Percentiles rank a stretch among this genome's conserved stretches.
Conservation (phyloP, 1,140 invertebrate species). For the Zaprionus davidi region DNA sequence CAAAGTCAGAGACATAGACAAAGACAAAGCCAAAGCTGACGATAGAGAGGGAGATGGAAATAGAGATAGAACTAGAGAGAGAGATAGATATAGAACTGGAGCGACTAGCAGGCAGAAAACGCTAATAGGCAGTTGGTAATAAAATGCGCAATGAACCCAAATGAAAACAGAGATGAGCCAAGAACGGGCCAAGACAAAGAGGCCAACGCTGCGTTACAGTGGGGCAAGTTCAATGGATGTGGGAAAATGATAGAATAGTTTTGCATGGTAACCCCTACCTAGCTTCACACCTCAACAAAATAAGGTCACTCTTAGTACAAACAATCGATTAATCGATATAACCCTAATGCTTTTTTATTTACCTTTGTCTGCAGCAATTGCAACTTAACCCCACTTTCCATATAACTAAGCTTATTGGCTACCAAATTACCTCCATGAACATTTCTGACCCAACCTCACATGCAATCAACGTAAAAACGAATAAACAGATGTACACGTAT, state of each 20-base stretch:
- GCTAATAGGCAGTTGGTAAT: conserved; percentile 33
- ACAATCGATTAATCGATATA: too few species aligned
- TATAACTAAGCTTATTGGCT: too few species aligned
- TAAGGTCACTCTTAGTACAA: too few species aligned
- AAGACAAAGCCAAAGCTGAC: conserved; percentile 10
- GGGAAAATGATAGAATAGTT: background rate
- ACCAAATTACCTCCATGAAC: too few species aligned
- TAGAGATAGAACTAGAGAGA: background rate
- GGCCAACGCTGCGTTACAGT: conserved; percentile 44
- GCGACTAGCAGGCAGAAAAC: conserved; percentile 33
- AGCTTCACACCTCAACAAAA: background rate
- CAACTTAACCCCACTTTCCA: too few species aligned
- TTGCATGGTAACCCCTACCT: too few species aligned
- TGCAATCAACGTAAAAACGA: too few species aligned
- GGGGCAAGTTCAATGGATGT: conserved; percentile 15
- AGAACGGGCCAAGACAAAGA: conserved; percentile 13
- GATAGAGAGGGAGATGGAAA: conserved; percentile 17
- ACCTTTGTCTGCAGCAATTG: too few species aligned
- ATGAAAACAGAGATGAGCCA: conserved; percentile 29
- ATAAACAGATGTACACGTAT: too few species aligned
- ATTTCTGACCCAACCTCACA: too few species aligned
- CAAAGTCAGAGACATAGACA: conserved; percentile 21
- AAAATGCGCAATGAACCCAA: conserved; percentile 33
- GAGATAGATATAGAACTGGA: background rate
- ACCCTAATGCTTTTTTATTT: too few species aligned